Percentiles rank a stretch among this genome's conserved stretches.
phyloP scores from a whole-genome alignment of 2,797 vertebrate species.

The Salmo trutta region DNA sequence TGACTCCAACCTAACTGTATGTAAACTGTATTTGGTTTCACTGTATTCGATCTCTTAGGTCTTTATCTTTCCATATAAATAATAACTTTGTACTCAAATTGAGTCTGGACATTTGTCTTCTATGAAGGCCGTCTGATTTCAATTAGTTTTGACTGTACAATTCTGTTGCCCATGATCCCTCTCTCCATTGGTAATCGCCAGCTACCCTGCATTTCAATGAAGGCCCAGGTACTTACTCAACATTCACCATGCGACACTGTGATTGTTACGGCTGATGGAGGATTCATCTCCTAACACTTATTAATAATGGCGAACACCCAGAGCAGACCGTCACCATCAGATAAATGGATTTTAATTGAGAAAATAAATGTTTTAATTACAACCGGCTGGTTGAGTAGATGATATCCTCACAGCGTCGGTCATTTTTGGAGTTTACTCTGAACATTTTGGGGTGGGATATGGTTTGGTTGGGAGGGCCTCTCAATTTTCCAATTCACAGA shows the following conservation, averaged over 20 bases:
- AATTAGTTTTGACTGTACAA: conserved; percentile 44
- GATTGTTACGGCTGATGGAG: conserved; percentile 28
- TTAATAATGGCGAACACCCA: conserved; percentile 28
- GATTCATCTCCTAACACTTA: conserved; percentile 27
- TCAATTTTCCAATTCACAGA: too few relatives aligned
- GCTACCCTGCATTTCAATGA: conserved; percentile 45
- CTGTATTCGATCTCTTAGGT: too few relatives aligned
- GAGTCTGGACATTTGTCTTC: too few relatives aligned
- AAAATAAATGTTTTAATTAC: conserved; percentile 14
- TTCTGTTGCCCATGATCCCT: conserved; percentile 27
- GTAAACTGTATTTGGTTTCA: too few relatives aligned
- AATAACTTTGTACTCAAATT: too few relatives aligned
- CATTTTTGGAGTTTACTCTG: neutral
- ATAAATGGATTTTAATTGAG: conserved; percentile 8
- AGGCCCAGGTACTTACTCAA: conserved; percentile 32
- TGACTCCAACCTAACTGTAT: too few relatives aligned
- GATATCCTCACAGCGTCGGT: neutral
- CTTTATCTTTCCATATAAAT: too few relatives aligned
- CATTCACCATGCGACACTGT: conserved; percentile 30
- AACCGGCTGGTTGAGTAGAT: neutral
- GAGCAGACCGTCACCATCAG: conserved; percentile 10
- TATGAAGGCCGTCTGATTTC: conserved; percentile 1
- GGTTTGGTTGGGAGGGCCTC: neutral
- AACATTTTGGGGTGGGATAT: neutral
- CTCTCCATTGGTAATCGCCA: conserved; percentile 54